Evolutionary conservation across 2,888 invertebrate genomes (phyloP).

Genomic region (Mythimna ferrago): DNA sequence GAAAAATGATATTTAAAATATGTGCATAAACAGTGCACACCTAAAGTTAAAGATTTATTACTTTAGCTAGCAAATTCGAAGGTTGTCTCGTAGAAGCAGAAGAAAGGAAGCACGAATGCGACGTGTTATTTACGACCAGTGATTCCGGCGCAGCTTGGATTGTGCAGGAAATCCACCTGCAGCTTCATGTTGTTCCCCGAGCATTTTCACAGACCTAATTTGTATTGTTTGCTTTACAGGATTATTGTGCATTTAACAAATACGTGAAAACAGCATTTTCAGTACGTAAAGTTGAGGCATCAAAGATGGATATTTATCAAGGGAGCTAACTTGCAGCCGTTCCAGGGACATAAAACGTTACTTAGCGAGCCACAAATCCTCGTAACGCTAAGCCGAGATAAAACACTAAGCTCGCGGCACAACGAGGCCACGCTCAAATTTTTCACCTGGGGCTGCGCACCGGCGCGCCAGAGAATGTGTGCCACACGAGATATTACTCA

Average conservation of each 20-base stretch:
- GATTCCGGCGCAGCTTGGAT: conserved; percentile 82
- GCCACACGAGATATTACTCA: conserved; percentile 86
- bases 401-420: conserved; percentile 88
- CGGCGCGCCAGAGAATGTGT: conserved; percentile 74
- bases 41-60: conserved; percentile 71
- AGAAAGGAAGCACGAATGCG: conserved; percentile 84
- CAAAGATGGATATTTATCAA: conserved; percentile 84
- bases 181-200: conserved; percentile 68
- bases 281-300: conserved; percentile 36
- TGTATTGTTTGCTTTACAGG: conserved; percentile 60
- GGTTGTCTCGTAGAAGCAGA: conserved; percentile 75
- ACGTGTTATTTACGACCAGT: conserved; percentile 86
- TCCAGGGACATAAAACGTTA: conserved; percentile 89
- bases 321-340: conserved; percentile 85
- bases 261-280: conserved; percentile 13
- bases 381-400: conserved; percentile 90
- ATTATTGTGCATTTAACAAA: conserved; percentile 36
- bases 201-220: conserved; percentile 62
- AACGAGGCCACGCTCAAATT: conserved; percentile 85
- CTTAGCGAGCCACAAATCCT: conserved; percentile 90
- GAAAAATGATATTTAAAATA: conserved; percentile 10
- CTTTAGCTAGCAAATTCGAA: conserved; percentile 74
- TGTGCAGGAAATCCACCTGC: conserved; percentile 81
- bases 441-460: conserved; percentile 85
- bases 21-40: conserved; percentile 43